Percentiles rank a stretch among this genome's conserved stretches.
phyloP scores from a whole-genome alignment of 2,888 invertebrate genomes.

The Mechanitis messenoides region DNA sequence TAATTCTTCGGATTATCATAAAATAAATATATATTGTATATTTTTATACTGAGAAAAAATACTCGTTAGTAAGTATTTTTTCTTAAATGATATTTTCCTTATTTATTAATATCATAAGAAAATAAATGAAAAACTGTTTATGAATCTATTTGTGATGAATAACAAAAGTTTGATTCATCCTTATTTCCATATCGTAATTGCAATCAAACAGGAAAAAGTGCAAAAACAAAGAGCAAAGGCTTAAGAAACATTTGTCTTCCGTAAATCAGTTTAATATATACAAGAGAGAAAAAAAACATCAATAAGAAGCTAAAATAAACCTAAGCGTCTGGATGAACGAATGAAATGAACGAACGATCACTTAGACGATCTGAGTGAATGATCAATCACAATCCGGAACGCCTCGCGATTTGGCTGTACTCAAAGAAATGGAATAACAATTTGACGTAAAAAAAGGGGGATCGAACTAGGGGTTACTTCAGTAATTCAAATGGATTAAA shows the following conservation, averaged over 20 bases:
- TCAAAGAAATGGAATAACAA: slow-evolving; percentile 30
- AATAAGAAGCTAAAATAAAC: slow-evolving; percentile 25
- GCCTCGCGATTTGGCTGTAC: slow-evolving; percentile 25
- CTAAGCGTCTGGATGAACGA: slow-evolving; percentile 24
- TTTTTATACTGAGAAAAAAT: neutral
- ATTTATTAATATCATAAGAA: no score
- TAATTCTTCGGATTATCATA: neutral
- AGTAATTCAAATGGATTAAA: slow-evolving; percentile 14
- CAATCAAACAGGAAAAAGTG: no score
- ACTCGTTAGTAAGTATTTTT: no score
- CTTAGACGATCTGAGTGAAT: slow-evolving; percentile 29
- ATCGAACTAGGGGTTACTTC: slow-evolving; percentile 8
- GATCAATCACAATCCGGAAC: slow-evolving; percentile 30
- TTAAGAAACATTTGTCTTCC: slow-evolving; percentile 7
- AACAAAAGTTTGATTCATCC: no score
- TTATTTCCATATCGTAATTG: no score
- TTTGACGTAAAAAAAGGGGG: slow-evolving; percentile 25
- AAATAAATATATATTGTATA: neutral
- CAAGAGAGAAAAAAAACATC: slow-evolving; percentile 14
- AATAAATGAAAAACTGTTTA: no score
- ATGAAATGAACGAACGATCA: slow-evolving; percentile 28
- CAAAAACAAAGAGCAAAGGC: slow-evolving; percentile 8
- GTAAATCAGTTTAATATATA: slow-evolving; percentile 16
- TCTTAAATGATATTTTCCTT: no score
- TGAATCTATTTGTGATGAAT: no score